Conservation (phyloP, 2,113 vertebrate genomes). For the pig (Sus scrofa) region DNA sequence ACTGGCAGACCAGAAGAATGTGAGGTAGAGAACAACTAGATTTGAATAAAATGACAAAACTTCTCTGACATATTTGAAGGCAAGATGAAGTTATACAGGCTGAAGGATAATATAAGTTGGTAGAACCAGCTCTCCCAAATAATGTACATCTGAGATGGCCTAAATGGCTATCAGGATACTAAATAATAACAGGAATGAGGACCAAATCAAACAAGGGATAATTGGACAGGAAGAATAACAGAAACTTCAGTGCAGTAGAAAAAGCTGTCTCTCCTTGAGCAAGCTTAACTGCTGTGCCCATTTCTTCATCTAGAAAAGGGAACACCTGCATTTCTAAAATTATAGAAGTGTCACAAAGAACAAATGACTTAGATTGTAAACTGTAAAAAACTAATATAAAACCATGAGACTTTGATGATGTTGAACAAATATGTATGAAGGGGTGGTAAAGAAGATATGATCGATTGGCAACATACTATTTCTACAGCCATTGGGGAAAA, state of each 20-base stretch:
- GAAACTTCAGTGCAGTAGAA: not conserved
- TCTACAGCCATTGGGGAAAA: not conserved
- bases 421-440: not conserved
- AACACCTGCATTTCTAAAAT: not conserved
- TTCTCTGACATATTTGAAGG: slow-evolving; percentile 3
- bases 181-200: slow-evolving; percentile 29
- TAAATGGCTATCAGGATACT: not conserved
- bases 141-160: not conserved
- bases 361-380: not conserved
- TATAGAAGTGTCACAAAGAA: slow-evolving; percentile 31
- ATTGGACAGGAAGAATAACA: not conserved
- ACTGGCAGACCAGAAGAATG: not conserved
- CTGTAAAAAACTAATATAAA: slow-evolving; percentile 32
- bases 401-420: slow-evolving; percentile 1
- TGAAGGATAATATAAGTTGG: not conserved
- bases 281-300: not conserved
- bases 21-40: not conserved
- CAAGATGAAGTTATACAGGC: not conserved
- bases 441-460: not conserved
- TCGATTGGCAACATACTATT: not conserved
- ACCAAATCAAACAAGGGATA: not conserved
- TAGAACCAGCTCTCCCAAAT: not conserved
- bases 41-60: not conserved
- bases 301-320: not conserved
- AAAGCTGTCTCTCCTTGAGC: not conserved